phyloP scores from a whole-genome alignment of 2,113 vertebrate genomes.

The Etheostoma spectabile region DNA sequence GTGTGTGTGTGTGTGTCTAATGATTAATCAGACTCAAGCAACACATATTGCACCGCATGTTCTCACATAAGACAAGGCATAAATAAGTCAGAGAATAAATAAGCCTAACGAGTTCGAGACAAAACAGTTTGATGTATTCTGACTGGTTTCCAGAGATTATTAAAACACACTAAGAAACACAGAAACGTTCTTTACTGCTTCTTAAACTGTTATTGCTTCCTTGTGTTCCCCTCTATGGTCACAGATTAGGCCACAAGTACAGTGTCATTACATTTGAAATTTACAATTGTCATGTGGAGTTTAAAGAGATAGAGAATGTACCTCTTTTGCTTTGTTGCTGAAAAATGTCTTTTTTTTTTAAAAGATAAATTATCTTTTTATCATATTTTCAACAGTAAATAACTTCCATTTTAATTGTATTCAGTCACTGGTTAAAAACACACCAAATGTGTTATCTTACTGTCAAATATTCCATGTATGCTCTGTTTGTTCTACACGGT shows the following conservation, averaged over 20 bases:
- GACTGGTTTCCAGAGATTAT: constrained; percentile 21
- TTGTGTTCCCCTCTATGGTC: constrained; percentile 2
- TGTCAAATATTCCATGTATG: background rate
- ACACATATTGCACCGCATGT: constrained; percentile 51
- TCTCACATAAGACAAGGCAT: background rate
- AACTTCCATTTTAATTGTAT: background rate
- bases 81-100: constrained; percentile 23
- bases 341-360: background rate
- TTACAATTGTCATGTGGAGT: background rate
- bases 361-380: background rate
- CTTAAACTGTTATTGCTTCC: constrained; percentile 55
- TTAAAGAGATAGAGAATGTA: background rate
- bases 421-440: background rate
- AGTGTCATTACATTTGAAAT: background rate
- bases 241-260: constrained; percentile 20
- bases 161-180: constrained; percentile 14
- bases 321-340: background rate
- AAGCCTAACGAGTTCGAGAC: background rate
- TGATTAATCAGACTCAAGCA: constrained; percentile 51
- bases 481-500: background rate
- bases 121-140: constrained; percentile 50
- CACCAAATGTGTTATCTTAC: background rate
- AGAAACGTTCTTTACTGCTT: background rate
- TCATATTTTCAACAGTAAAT: background rate
- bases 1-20: constrained; percentile 31